phyloP scores from a whole-genome alignment of 2,113 vertebrate genomes.

The Apteryx owenii region DNA sequence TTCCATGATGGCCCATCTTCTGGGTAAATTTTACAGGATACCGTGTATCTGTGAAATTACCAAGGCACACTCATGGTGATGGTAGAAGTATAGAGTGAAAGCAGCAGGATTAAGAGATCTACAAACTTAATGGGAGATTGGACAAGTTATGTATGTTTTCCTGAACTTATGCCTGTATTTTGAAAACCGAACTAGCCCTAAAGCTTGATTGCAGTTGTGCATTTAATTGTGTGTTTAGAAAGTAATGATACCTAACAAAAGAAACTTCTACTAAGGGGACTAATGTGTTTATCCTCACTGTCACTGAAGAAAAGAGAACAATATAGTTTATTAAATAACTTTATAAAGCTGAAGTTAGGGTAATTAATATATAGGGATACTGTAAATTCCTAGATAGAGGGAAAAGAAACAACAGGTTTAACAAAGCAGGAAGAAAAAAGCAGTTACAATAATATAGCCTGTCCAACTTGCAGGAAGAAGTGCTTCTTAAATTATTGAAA shows the following conservation, averaged over 20 bases:
- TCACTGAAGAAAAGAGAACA: background rate
- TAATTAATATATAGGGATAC: background rate
- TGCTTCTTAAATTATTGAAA: background rate
- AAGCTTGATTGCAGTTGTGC: background rate
- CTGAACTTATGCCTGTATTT: background rate
- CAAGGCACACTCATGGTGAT: background rate
- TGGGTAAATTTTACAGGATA: background rate
- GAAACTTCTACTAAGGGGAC: background rate
- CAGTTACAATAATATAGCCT: background rate
- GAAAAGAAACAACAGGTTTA: background rate
- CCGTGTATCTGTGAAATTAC: background rate
- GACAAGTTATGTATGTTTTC: background rate
- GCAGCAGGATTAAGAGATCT: background rate
- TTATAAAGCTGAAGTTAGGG: background rate
- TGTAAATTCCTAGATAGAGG: background rate
- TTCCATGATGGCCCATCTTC: background rate
- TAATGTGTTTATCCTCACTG: background rate
- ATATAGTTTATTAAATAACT: background rate
- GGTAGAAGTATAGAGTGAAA: background rate
- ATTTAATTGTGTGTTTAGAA: background rate
- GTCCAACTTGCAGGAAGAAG: background rate
- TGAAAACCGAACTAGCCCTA: background rate
- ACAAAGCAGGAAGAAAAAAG: background rate
- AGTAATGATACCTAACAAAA: background rate
- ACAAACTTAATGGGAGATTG: background rate